These are phyloP conservation scores for Eupithecia centaureata DNA, from an alignment of 2,888 invertebrate genomes.

Conservation along the genomic window DNA sequence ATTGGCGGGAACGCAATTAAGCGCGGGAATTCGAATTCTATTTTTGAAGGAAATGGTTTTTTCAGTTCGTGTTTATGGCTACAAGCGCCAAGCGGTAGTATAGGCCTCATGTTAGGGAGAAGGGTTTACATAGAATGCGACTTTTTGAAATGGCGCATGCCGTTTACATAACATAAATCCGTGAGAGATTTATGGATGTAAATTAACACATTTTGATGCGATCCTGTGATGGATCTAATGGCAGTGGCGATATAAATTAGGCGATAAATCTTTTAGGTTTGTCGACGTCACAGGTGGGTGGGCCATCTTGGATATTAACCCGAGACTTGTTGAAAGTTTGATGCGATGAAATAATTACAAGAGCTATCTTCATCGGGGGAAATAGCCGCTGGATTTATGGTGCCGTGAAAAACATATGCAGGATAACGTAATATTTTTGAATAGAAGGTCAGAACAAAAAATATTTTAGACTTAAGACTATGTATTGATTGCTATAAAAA, in stretches of 20 bases:
- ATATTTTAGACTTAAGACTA: background rate
- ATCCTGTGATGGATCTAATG: conserved; percentile 76
- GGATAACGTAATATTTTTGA: background rate
- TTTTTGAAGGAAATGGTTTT: conserved; percentile 82
- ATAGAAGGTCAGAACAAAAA: background rate
- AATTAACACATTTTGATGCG: conserved; percentile 73
- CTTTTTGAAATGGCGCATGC: conserved; percentile 55
- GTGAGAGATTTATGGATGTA: conserved; percentile 68
- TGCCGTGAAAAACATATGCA: conserved; percentile 6
- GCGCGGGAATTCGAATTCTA: conserved; percentile 83
- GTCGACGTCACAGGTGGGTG: conserved; percentile 66
- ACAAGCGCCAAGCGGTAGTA: conserved; percentile 49
- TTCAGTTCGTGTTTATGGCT: conserved; percentile 74
- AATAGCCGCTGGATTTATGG: conserved; percentile 23
- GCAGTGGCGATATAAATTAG: conserved; percentile 67
- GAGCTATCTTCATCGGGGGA: conserved; percentile 26
- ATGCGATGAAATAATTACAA: conserved; percentile 41
- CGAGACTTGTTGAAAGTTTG: conserved; percentile 53
- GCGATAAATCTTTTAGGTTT: conserved; percentile 58
- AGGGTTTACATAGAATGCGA: conserved; percentile 35
- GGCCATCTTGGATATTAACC: conserved; percentile 37
- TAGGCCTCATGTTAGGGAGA: conserved; percentile 24
- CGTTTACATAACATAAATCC: conserved; percentile 72
- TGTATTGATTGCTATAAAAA: no score
- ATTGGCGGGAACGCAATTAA: conserved; percentile 81